Evolutionary conservation across 1,140 invertebrate genomes (phyloP).

Genomic region (Drosophila navojoa): DNA sequence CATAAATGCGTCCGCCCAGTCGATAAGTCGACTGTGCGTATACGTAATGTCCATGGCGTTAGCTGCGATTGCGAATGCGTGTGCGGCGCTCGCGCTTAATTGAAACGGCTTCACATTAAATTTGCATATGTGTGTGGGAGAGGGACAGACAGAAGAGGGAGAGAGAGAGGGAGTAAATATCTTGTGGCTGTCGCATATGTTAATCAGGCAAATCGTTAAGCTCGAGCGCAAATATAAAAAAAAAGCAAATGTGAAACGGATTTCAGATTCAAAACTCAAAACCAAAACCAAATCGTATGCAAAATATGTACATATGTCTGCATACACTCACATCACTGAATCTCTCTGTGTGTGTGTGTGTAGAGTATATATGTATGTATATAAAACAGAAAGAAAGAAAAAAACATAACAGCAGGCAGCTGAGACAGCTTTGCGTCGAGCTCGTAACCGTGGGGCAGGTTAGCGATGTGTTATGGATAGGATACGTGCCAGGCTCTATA

Average conservation of each 20-base stretch:
- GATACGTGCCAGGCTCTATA: conserved; percentile 15
- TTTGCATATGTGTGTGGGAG: conserved; percentile 2
- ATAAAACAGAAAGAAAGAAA: background rate
- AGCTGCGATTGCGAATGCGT: conserved; percentile 27
- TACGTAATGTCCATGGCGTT: conserved; percentile 39
- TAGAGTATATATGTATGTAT: background rate
- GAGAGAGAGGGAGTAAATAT: background rate
- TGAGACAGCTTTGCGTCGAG: conserved; percentile 25
- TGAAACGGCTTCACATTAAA: conserved; percentile 29
- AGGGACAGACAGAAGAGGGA: background rate
- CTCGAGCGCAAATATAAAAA: background rate
- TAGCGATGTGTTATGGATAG: conserved; percentile 24
- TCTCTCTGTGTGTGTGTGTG: conserved; percentile 1
- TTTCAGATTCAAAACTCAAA: conserved; percentile 49
- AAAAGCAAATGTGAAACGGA: conserved; percentile 25
- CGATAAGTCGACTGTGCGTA: conserved; percentile 49
- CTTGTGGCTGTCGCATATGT: conserved; percentile 29
- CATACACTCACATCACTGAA: conserved; percentile 6
- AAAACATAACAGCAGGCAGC: background rate
- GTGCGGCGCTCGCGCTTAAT: conserved; percentile 31
- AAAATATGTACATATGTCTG: conserved; percentile 39
- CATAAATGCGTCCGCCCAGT: conserved; percentile 31
- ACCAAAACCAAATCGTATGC: conserved; percentile 49
- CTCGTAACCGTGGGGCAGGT: conserved; percentile 20
- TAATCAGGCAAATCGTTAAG: conserved; percentile 42